These are phyloP conservation scores for Drosophila pallidifrons DNA, from an alignment of 1,140 invertebrate genomes.

Conservation along the genomic window DNA sequence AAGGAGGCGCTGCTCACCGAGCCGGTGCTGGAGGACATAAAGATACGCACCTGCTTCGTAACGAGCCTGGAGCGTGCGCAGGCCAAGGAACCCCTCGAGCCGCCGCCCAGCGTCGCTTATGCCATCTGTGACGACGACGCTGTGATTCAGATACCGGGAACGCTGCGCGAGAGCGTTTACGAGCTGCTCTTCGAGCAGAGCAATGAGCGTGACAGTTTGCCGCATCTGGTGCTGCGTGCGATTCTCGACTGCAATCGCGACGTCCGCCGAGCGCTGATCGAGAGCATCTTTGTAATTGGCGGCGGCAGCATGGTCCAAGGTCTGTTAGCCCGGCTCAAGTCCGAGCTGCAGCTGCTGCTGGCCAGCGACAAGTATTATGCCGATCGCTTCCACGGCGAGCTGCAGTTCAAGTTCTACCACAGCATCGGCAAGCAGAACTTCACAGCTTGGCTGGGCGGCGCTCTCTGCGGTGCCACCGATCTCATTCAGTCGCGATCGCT, in stretches of 20 bases:
- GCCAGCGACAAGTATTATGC: constrained; percentile 88
- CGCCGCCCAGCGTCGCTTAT: constrained; percentile 89
- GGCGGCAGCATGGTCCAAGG: constrained; percentile 93
- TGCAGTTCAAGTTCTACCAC: constrained; percentile 90
- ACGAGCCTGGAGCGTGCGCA: constrained; percentile 90
- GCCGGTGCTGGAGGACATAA: constrained; percentile 89
- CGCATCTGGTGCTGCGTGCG: constrained; percentile 93
- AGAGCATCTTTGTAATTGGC: constrained; percentile 94
- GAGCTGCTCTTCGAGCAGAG: constrained; percentile 95
- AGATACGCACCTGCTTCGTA: constrained; percentile 93
- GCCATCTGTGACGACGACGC: constrained; percentile 87
- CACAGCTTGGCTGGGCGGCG: constrained; percentile 93
- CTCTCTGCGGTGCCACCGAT: constrained; percentile 94
- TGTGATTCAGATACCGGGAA: constrained; percentile 89
- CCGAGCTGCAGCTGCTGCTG: constrained; percentile 90
- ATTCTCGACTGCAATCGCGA: constrained; percentile 93
- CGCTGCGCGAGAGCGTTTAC: constrained; percentile 90
- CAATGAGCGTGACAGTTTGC: constrained; percentile 92
- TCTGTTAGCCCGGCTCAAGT: constrained; percentile 90
- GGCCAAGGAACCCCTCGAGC: constrained; percentile 85
- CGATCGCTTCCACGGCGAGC: constrained; percentile 85
- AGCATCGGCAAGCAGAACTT: constrained; percentile 94
- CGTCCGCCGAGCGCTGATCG: constrained; percentile 89
- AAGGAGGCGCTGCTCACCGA: constrained; percentile 86
- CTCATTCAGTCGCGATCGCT: constrained; percentile 90